Evolutionary conservation across 2,113 vertebrate genomes (phyloP), one percentile per base, ranked within the genome.

Genomic region (Chaetorhynchus papuensis): DNA sequence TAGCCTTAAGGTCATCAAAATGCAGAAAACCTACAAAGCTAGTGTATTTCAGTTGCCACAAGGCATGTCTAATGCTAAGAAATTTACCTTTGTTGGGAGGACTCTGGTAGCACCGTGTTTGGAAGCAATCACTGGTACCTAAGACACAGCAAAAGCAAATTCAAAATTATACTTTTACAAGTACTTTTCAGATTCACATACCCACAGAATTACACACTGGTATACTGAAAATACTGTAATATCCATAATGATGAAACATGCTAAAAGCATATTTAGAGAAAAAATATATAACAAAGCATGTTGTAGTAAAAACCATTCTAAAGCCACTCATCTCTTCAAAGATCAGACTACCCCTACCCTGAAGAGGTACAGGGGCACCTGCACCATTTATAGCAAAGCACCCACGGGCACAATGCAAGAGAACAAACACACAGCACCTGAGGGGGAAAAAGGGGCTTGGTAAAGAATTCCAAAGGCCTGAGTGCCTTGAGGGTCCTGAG

Each of bases 301-400:
- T 61, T 44, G 1, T 4, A 11, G 37, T 3, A 14, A 54, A 81
- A 41, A 16, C 4, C 11, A 4, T 11, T 52, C 5, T 47, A 45
- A 76, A n/a, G 3, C 2, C 41, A 61, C 24, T 2, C 4, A 27
- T 2, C 6, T 3, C 21, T 18, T 7, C 10, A n/a, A 42, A 54
- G 3, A 3, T 5, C 9, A 0, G 0, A 9, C 7, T 4, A 4
- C 21, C 8, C 8, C 24, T 15, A 3, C 1, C 39, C 6, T 2
- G 0, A 35, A 27, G 1, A 5, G 7, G 2, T 3, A 6, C 2
- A 24, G 11, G 3, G 7, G 10, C 10, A 64, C 13, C 33, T 26
- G 7, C 15, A 16, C 12, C 3, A 8, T 39, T 37, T 42, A 18
- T 1, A 31, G 13, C 28, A 26, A 41, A 66, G 37, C 4, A 33